phyloP scores from a whole-genome alignment of 1,140 invertebrate species.

The Hermetia illucens region DNA sequence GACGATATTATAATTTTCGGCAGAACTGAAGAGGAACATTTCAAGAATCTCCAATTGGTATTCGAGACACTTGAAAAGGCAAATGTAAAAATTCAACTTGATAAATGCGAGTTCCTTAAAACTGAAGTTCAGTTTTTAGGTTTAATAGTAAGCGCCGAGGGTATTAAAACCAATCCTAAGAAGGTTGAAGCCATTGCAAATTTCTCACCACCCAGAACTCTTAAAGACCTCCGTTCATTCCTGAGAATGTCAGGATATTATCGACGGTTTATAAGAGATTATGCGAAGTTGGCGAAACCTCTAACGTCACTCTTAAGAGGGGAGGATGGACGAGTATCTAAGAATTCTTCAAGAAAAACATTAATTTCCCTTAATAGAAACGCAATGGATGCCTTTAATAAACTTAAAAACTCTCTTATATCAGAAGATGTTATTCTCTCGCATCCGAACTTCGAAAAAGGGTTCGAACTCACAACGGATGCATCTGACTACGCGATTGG shows the following conservation, averaged over 20 bases:
- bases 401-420: constrained; percentile 23
- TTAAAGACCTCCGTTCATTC: too few species aligned
- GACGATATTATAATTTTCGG: constrained; percentile 10
- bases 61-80: constrained; percentile 4
- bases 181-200: too few species aligned
- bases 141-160: too few species aligned
- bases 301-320: not conserved
- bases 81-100: constrained; percentile 4
- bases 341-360: not conserved
- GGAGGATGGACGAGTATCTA: not conserved
- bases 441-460: constrained; percentile 17
- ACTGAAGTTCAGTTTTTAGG: constrained; percentile 1
- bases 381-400: constrained; percentile 20
- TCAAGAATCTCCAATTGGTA: constrained; percentile 6
- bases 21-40: constrained; percentile 7
- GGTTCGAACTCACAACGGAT: constrained; percentile 16
- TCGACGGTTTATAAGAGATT: too few species aligned
- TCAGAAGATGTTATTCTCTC: constrained; percentile 24
- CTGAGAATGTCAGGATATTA: too few species aligned
- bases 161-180: too few species aligned
- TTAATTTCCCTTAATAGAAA: not conserved
- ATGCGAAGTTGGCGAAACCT: constrained; percentile 6
- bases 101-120: constrained; percentile 4
- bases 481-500: constrained; percentile 13
- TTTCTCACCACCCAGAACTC: too few species aligned